These are phyloP conservation scores for Acanthopleura granulata DNA, from an alignment of 2,888 invertebrate species.

Conservation along the genomic window DNA sequence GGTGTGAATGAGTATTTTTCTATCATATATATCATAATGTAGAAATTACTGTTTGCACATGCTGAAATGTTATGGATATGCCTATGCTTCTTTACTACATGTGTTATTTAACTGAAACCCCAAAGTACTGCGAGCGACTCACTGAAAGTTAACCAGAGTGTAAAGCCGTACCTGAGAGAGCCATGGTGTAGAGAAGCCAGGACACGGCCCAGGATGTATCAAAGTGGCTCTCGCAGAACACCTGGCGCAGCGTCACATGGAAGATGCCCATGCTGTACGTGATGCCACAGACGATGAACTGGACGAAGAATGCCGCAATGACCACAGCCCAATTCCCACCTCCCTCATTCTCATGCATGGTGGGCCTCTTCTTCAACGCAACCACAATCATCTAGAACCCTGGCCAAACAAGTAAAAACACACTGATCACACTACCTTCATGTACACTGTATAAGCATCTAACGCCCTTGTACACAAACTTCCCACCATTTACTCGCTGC, in stretches of 20 bases:
- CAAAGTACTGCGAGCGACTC: no score
- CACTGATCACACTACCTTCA: no score
- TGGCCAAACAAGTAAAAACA: not conserved
- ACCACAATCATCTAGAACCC: constrained; percentile 51
- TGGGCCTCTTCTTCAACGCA: constrained; percentile 34
- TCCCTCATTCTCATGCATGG: constrained; percentile 38
- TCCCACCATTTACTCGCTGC: no score
- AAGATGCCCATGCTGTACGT: constrained; percentile 62
- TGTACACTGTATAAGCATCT: no score
- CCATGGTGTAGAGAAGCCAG: constrained; percentile 55
- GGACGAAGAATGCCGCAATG: constrained; percentile 58
- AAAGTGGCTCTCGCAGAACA: constrained; percentile 55
- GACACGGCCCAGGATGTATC: constrained; percentile 62
- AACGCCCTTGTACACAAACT: no score
- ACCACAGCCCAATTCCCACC: constrained; percentile 56
- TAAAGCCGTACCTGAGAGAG: constrained; percentile 52
- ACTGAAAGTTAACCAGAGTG: no score
- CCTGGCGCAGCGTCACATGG: constrained; percentile 57
- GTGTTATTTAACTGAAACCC: no score
- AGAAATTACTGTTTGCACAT: no score
- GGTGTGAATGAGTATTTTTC: no score
- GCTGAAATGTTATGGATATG: no score
- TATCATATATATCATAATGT: no score
- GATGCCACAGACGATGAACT: constrained; percentile 63
- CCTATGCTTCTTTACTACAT: no score